phyloP scores from a whole-genome alignment of 2,888 invertebrate species.

The Rhogogaster chlorosoma region DNA sequence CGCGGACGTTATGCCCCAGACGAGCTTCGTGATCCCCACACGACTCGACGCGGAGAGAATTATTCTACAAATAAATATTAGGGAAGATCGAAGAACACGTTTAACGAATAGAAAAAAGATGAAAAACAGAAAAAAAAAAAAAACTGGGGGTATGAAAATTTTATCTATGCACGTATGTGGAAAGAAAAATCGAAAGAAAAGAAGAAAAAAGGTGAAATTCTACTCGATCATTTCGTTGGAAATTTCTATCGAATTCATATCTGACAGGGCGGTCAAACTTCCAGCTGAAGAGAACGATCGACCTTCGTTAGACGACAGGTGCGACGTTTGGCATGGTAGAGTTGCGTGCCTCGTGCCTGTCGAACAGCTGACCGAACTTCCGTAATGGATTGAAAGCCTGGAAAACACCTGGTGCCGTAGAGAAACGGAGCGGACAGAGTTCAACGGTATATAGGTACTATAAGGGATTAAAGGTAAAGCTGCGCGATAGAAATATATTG shows the following conservation, averaged over 20 bases:
- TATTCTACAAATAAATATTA: background rate
- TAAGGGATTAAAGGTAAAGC: background rate
- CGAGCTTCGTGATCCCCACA: background rate
- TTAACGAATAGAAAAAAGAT: background rate
- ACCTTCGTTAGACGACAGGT: slow-evolving; percentile 24
- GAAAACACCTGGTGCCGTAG: slow-evolving; percentile 27
- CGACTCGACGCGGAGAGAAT: background rate
- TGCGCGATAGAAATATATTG: background rate
- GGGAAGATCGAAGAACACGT: background rate
- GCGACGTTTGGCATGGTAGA: background rate
- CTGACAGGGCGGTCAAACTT: slow-evolving; percentile 6
- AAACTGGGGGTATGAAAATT: background rate
- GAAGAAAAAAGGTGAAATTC: background rate
- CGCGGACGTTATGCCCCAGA: background rate
- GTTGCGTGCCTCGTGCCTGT: background rate
- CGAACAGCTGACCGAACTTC: slow-evolving; percentile 49
- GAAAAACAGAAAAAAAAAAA: background rate
- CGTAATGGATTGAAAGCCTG: slow-evolving; percentile 42
- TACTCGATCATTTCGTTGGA: background rate
- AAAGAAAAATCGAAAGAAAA: background rate
- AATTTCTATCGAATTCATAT: background rate
- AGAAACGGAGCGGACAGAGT: background rate
- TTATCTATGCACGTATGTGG: background rate
- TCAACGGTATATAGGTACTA: background rate
- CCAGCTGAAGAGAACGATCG: background rate